phyloP scores from a whole-genome alignment of 2,113 vertebrate genomes.

The Paratilapia polleni region DNA sequence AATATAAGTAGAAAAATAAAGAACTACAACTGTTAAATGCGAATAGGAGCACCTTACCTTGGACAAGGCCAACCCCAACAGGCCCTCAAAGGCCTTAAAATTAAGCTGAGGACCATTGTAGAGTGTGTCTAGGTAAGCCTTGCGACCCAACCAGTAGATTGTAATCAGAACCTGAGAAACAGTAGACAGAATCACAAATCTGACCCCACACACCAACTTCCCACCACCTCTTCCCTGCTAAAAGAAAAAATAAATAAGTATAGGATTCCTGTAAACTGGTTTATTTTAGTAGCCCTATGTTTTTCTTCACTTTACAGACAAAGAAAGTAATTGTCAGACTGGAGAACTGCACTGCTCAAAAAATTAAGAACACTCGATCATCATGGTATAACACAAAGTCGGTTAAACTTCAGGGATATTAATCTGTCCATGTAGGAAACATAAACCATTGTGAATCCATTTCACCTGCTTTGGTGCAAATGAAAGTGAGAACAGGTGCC shows the following conservation, averaged over 20 bases:
- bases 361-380: neutral
- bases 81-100: slow-evolving; percentile 94
- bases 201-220: neutral
- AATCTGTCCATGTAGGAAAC: too few species aligned
- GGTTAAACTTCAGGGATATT: neutral
- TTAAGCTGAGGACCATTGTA: slow-evolving; percentile 91
- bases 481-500: neutral
- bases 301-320: too few species aligned
- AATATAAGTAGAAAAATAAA: neutral
- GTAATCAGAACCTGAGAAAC: slow-evolving; percentile 93
- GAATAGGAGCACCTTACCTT: slow-evolving; percentile 49
- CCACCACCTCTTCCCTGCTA: too few species aligned
- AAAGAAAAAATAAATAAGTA: too few species aligned
- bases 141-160: slow-evolving; percentile 96
- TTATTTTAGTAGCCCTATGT: too few species aligned
- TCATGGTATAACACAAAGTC: neutral
- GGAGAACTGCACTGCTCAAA: too few species aligned
- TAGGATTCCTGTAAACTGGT: too few species aligned
- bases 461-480: too few species aligned
- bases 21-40: neutral
- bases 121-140: slow-evolving; percentile 84
- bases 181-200: neutral
- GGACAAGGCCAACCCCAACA: slow-evolving; percentile 80
- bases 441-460: too few species aligned
- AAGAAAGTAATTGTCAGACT: too few species aligned